These are phyloP conservation scores for Drosophila gunungcola DNA, from an alignment of 1,140 invertebrate species.

Conservation along the genomic window DNA sequence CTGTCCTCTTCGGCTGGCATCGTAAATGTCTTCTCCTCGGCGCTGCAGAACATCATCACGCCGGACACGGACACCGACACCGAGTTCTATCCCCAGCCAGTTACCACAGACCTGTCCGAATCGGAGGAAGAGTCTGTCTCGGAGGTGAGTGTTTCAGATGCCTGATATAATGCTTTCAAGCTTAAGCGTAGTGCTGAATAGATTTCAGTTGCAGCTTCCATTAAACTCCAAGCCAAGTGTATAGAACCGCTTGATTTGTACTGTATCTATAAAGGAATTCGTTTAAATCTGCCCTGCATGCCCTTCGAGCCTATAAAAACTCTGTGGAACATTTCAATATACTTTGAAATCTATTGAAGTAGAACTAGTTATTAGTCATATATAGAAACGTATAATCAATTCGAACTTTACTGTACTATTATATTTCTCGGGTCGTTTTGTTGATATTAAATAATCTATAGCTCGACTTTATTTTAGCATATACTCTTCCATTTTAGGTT, in stretches of 20 bases:
- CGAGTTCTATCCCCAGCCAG: conserved; percentile 88
- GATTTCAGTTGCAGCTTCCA: neutral
- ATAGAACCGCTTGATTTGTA: too few species aligned
- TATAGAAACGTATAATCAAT: neutral
- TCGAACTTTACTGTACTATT: neutral
- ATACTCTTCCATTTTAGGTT: too few species aligned
- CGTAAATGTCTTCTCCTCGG: conserved; percentile 72
- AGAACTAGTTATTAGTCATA: neutral
- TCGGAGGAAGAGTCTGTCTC: conserved; percentile 97
- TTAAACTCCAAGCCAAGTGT: too few species aligned
- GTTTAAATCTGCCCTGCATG: neutral
- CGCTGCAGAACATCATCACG: conserved; percentile 72
- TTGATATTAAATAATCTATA: too few species aligned
- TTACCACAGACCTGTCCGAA: conserved; percentile 94
- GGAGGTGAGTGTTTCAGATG: conserved; percentile 88
- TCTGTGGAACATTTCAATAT: neutral
- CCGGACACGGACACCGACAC: conserved; percentile 87
- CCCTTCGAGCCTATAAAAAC: neutral
- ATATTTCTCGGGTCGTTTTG: neutral
- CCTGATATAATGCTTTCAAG: neutral
- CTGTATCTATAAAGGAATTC: neutral
- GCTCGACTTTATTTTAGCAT: too few species aligned
- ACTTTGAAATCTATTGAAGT: neutral
- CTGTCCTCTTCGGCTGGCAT: conserved; percentile 72
- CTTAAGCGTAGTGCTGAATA: neutral